These are phyloP conservation scores for Willowsia nigromaculata DNA, from an alignment of 2,888 invertebrate genomes.

Conservation along the genomic window DNA sequence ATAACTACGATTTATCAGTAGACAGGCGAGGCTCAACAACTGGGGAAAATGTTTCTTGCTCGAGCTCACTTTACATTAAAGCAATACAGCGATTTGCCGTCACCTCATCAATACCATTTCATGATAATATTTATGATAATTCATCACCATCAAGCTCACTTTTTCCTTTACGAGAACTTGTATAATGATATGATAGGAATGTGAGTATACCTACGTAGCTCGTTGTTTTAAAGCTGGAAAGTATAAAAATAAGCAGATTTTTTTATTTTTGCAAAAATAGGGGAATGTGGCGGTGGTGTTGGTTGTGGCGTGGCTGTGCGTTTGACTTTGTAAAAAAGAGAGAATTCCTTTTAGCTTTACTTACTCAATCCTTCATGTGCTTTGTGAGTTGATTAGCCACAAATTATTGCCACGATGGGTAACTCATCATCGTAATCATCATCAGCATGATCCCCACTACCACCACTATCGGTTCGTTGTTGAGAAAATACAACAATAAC, in stretches of 20 bases:
- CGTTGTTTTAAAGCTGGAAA: not conserved
- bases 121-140: constrained; percentile 58
- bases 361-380: not conserved
- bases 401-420: constrained; percentile 71
- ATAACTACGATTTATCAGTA: constrained; percentile 39
- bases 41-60: not conserved
- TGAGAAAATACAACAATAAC: not conserved
- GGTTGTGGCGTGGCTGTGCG: constrained; percentile 12
- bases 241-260: constrained; percentile 13
- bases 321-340: constrained; percentile 4
- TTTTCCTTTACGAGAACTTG: not conserved
- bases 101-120: constrained; percentile 67
- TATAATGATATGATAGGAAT: not conserved
- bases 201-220: not conserved
- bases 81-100: constrained; percentile 27
- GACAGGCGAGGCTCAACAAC: not conserved
- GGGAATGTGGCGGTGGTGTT: constrained; percentile 13
- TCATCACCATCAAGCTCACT: not conserved
- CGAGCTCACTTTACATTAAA: not conserved
- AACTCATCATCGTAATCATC: constrained; percentile 72
- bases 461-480: not conserved
- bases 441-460: constrained; percentile 44
- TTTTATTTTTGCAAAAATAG: not conserved
- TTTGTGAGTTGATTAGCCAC: constrained; percentile 67
- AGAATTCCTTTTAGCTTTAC: not conserved